phyloP scores from a whole-genome alignment of 2,797 vertebrate species.

The Carcharodon carcharias region DNA sequence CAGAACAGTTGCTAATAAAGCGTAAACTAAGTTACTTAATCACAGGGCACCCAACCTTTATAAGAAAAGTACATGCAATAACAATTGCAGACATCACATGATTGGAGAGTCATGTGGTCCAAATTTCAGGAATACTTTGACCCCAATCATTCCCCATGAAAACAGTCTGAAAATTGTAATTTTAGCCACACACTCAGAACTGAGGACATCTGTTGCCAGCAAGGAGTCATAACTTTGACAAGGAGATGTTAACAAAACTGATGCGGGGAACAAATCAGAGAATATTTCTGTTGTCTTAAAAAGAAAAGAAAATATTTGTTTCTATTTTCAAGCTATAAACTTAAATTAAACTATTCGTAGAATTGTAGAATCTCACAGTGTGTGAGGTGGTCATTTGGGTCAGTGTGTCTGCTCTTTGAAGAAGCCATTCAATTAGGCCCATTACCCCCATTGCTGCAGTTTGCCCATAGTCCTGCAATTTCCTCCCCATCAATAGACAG shows the following conservation, averaged over 20 bases:
- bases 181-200: neutral
- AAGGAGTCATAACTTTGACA: neutral
- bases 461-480: neutral
- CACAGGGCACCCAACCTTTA: neutral
- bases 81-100: neutral
- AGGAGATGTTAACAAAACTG: neutral
- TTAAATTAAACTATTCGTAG: neutral
- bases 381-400: neutral
- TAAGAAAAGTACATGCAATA: neutral
- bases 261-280: too few species aligned
- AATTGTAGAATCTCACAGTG: neutral
- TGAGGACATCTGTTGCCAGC: neutral
- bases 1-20: neutral
- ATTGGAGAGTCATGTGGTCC: neutral
- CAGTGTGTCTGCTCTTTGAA: neutral
- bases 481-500: neutral
- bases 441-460: neutral
- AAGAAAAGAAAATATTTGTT: neutral
- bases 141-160: neutral
- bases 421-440: neutral
- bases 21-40: neutral
- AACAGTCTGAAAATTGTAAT: neutral
- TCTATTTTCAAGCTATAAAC: neutral
- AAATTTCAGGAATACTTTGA: neutral
- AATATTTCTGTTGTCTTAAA: neutral